phyloP scores from a whole-genome alignment of 2,888 invertebrate genomes.

The Chrysodeixis includens region DNA sequence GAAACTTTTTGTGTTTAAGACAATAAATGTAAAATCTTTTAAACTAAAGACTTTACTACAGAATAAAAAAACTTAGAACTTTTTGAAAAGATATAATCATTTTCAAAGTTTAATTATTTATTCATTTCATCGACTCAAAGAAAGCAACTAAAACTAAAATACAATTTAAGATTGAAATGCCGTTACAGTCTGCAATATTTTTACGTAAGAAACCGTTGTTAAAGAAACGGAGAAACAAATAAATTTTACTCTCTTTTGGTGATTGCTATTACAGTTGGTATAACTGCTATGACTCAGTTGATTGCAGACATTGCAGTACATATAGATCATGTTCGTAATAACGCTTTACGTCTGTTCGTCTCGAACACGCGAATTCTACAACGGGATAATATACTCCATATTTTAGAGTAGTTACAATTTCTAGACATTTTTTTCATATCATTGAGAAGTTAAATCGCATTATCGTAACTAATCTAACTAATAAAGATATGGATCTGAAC shows the following conservation, averaged over 20 bases:
- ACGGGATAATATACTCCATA: constrained; percentile 35
- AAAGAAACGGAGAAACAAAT: constrained; percentile 44
- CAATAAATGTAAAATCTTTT: too few species aligned
- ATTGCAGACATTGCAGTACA: constrained; percentile 30
- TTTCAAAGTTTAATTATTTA: too few species aligned
- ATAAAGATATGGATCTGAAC: too few species aligned
- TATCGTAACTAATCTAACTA: too few species aligned
- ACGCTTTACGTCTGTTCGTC: constrained; percentile 46
- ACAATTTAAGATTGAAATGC: neutral
- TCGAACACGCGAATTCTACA: constrained; percentile 44
- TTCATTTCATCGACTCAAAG: too few species aligned
- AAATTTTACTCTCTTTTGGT: constrained; percentile 51
- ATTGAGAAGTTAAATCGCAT: too few species aligned
- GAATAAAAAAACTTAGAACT: too few species aligned
- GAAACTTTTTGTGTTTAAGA: too few species aligned
- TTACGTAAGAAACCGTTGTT: constrained; percentile 30
- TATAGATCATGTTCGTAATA: constrained; percentile 45
- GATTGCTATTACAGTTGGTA: constrained; percentile 42
- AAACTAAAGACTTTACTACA: too few species aligned
- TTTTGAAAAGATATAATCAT: too few species aligned
- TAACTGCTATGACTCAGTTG: constrained; percentile 29
- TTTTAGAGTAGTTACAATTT: constrained; percentile 6
- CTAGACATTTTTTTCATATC: neutral
- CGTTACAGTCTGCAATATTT: constrained; percentile 6
- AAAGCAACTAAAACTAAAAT: too few species aligned